Conservation (phyloP, 2,888 invertebrate genomes). For the Scrobipalpa costella region DNA sequence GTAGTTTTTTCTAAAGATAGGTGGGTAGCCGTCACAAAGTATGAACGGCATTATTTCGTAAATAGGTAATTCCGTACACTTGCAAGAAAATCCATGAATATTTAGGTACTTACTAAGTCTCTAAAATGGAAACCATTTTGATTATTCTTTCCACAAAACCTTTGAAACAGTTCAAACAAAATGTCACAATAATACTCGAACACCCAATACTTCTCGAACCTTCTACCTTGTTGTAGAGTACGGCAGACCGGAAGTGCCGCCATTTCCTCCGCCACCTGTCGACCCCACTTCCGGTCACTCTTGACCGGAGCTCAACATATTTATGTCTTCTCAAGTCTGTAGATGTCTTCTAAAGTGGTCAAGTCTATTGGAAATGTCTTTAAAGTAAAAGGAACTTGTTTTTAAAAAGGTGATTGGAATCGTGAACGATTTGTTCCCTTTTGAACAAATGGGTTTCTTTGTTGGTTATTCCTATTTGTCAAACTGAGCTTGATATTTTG, state of each 20-base stretch:
- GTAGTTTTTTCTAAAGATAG: too few species aligned
- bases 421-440: neutral
- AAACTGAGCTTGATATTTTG: too few species aligned
- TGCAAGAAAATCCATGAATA: too few species aligned
- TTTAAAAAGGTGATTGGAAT: neutral
- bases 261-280: constrained; percentile 23
- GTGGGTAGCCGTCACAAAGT: too few species aligned
- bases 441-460: neutral
- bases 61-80: too few species aligned
- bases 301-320: constrained; percentile 11
- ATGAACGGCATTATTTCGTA: too few species aligned
- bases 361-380: constrained; percentile 12
- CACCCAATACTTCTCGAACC: constrained; percentile 31
- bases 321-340: constrained; percentile 16
- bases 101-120: too few species aligned
- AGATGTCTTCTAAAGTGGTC: too few species aligned
- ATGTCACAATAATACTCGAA: neutral
- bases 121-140: too few species aligned
- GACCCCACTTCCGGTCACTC: constrained; percentile 22
- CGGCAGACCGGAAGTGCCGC: constrained; percentile 31
- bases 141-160: too few species aligned
- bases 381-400: neutral
- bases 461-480: too few species aligned
- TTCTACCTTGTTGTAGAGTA: constrained; percentile 41
- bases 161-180: neutral